Evolutionary conservation across 2,113 vertebrate genomes (phyloP).

Genomic region (Xiphias gladius): DNA sequence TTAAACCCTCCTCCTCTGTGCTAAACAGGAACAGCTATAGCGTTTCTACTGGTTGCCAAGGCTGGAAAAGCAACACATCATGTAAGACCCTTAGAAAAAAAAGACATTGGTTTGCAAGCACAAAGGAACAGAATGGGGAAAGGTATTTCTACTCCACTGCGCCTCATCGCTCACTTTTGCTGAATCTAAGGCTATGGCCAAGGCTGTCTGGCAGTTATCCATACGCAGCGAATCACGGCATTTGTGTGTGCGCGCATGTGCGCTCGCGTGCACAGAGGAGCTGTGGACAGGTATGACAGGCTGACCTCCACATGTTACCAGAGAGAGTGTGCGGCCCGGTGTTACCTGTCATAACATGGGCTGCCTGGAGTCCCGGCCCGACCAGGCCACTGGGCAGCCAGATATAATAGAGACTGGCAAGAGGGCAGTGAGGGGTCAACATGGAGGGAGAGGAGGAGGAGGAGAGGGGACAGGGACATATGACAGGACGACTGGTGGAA

Average conservation of each 20-base stretch:
- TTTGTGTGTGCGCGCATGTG: conserved; percentile 27
- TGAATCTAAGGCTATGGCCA: conserved; percentile 63
- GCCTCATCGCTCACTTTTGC: conserved; percentile 67
- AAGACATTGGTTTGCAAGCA: conserved; percentile 51
- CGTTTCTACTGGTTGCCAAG: conserved; percentile 45
- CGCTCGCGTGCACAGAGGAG: conserved; percentile 43
- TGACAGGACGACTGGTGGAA: conserved; percentile 57
- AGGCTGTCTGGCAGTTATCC: conserved; percentile 73
- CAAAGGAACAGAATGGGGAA: conserved; percentile 49
- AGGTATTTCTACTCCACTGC: conserved; percentile 54
- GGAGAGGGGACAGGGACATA: conserved; percentile 34
- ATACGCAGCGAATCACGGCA: conserved; percentile 58
- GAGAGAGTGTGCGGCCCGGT: conserved; percentile 75
- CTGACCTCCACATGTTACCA: conserved; percentile 77
- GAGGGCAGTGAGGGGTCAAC: conserved; percentile 77
- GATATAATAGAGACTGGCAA: conserved; percentile 82
- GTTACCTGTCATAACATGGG: conserved; percentile 80
- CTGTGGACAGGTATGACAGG: conserved; percentile 78
- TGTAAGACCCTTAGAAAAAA: conserved; percentile 55
- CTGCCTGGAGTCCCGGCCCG: conserved; percentile 65
- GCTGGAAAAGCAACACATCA: conserved; percentile 53
- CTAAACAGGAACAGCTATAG: conserved; percentile 59
- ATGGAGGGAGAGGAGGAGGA: conserved; percentile 1
- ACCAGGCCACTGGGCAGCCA: conserved; percentile 76
- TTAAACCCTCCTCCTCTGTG: conserved; percentile 55